phyloP scores from a whole-genome alignment of 2,888 invertebrate genomes.

The Apotomis capreana region DNA sequence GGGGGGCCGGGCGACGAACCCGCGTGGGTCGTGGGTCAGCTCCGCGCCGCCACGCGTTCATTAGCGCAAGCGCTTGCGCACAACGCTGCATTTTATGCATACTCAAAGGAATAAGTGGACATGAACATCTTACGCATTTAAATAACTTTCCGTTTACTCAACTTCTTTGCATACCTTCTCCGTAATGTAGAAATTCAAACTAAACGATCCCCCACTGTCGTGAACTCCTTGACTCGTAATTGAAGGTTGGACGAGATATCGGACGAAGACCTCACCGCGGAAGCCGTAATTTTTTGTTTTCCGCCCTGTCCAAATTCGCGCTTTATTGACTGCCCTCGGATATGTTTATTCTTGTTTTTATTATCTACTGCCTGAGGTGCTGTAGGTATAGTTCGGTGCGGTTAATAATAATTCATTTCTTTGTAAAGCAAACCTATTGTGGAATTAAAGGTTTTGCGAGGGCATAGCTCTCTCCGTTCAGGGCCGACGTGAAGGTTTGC shows the following conservation, averaged over 20 bases:
- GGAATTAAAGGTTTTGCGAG: slow-evolving; percentile 57
- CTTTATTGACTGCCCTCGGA: slow-evolving; percentile 55
- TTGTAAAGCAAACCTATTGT: slow-evolving; percentile 62
- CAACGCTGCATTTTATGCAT: slow-evolving; percentile 47
- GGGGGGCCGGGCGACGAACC: slow-evolving; percentile 72
- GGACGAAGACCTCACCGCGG: slow-evolving; percentile 59
- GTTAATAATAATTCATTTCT: slow-evolving; percentile 61
- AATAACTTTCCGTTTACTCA: slow-evolving; percentile 30
- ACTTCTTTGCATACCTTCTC: slow-evolving; percentile 11
- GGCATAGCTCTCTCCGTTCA: slow-evolving; percentile 57
- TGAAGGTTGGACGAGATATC: slow-evolving; percentile 53
- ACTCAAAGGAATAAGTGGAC: slow-evolving; percentile 20
- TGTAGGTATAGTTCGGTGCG: slow-evolving; percentile 45
- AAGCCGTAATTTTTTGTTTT: slow-evolving; percentile 63
- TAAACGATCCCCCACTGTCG: slow-evolving; percentile 16
- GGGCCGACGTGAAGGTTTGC: slow-evolving; percentile 57
- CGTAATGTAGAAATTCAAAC: slow-evolving; percentile 8
- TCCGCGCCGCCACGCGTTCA: slow-evolving; percentile 70
- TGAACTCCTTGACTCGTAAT: slow-evolving; percentile 25
- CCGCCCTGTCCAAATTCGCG: slow-evolving; percentile 56
- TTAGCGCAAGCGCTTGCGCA: slow-evolving; percentile 71
- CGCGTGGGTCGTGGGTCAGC: slow-evolving; percentile 82
- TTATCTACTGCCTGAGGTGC: slow-evolving; percentile 45
- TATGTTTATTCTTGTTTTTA: slow-evolving; percentile 53
- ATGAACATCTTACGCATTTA: slow-evolving; percentile 14